Evolutionary conservation across 2,888 invertebrate genomes (phyloP), one percentile per base, ranked within the genome.

Genomic region (Microplitis manilae): DNA sequence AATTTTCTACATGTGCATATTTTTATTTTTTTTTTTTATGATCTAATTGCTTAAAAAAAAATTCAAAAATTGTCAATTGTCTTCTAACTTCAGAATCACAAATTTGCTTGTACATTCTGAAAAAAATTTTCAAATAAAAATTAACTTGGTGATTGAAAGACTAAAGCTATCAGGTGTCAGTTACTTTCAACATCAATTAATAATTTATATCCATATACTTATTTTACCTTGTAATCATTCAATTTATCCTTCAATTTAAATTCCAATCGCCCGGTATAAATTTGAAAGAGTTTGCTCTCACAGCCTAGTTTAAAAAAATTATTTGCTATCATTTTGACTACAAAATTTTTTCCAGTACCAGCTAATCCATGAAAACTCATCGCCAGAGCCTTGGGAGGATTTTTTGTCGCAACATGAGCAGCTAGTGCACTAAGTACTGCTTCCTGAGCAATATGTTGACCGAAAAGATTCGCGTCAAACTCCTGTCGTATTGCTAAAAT

Each of bases 311-410:
- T 87, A 86, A 93, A 97, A 15, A 96, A 87, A 80, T 93, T 92
- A 73, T 94, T 92, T 0, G 94, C 94, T 79, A 98, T 94, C 90
- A 96, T 93, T 78, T 93, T 92, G 0, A 95, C 91, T 13, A 97
- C 95, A 91, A 94, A 97, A 88, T 97, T 98, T 90, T 99, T 99
- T 0, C 98, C 98, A 59, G 94, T 94, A 13, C 99, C 99, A 0
- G 98, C 95, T 91, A 95, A 94, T 0, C 99, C 99, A 90, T 99
- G 98, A 84, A 99, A 95, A 86, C 98, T 97, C 85, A 99, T 92
- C 0, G 95, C 96, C 72, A 99, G 90, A 15, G 99, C 96, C 89
- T 98, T 98, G 62, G 88, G 87, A 4, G 93, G 91, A 61, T 92
- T 90, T 0, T 92, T 83, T 6, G 86, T 83, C 41, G 90, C 87